Evolutionary conservation across 2,888 invertebrate genomes (phyloP).

Genomic region (Nomada fucata): DNA sequence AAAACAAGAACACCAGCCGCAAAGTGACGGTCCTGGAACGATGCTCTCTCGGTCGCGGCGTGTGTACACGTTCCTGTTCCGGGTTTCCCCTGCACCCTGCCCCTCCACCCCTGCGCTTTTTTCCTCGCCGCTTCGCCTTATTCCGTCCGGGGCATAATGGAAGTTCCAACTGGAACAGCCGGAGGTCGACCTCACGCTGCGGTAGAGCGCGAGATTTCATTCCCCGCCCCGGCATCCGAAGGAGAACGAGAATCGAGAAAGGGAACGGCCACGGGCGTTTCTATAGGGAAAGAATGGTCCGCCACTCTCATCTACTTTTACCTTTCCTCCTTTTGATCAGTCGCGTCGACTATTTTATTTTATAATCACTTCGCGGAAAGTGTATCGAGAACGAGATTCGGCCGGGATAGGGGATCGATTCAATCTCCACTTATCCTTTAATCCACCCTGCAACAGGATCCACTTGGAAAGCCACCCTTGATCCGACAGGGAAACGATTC

Average conservation of each 20-base stretch:
- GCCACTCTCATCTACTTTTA: too few species aligned
- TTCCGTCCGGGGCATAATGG: conserved; percentile 51
- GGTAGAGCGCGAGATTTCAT: conserved; percentile 40
- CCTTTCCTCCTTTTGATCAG: not conserved
- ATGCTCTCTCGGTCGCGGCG: conserved; percentile 27
- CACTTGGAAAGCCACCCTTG: conserved; percentile 10
- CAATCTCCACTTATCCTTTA: conserved; percentile 14
- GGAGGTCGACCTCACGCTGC: conserved; percentile 47
- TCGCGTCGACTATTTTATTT: conserved; percentile 4
- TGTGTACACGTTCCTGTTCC: conserved; percentile 44
- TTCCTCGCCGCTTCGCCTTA: conserved; percentile 14
- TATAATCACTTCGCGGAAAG: not conserved
- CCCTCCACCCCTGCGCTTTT: conserved; percentile 15
- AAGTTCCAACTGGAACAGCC: conserved; percentile 40
- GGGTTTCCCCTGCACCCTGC: conserved; percentile 25
- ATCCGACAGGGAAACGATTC: conserved; percentile 10
- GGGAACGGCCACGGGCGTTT: not conserved
- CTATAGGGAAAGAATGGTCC: not conserved
- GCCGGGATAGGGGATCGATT: conserved; percentile 18
- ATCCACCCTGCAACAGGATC: conserved; percentile 5
- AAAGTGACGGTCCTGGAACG: conserved; percentile 38
- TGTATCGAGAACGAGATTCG: conserved; percentile 9
- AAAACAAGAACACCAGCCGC: conserved; percentile 38
- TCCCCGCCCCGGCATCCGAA: conserved; percentile 1
- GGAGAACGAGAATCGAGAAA: not conserved